phyloP scores from a whole-genome alignment of 2,797 vertebrate genomes.

The Cynodonichthys magdalenae region DNA sequence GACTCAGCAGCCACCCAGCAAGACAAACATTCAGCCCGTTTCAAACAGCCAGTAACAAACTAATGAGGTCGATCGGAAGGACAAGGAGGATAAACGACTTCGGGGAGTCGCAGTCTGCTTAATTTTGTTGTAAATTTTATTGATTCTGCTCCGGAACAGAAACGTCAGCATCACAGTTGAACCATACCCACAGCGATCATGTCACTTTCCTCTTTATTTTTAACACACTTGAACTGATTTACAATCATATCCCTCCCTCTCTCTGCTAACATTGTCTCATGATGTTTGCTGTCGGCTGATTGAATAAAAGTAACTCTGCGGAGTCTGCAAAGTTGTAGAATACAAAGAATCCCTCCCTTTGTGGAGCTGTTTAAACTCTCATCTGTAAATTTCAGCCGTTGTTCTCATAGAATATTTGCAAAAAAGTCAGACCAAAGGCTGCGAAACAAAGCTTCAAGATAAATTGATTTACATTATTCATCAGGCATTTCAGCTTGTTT shows the following conservation, averaged over 20 bases:
- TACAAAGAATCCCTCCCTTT: too few species aligned
- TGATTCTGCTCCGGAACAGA: slow-evolving; percentile 4
- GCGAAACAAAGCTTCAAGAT: too few species aligned
- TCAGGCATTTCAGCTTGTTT: too few species aligned
- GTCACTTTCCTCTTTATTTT: background rate
- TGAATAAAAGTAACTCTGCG: too few species aligned
- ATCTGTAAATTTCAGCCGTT: too few species aligned
- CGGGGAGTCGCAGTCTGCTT: background rate
- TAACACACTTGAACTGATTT: background rate
- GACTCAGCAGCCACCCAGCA: slow-evolving; percentile 31
- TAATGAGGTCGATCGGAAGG: slow-evolving; percentile 36
- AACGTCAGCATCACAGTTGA: background rate
- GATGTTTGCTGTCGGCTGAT: too few species aligned
- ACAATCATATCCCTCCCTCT: background rate
- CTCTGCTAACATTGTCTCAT: background rate
- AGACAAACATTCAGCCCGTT: slow-evolving; percentile 24
- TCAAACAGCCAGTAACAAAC: slow-evolving; percentile 30
- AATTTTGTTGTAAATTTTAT: slow-evolving; percentile 13
- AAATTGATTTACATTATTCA: too few species aligned
- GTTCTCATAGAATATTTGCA: too few species aligned
- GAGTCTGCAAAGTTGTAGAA: too few species aligned
- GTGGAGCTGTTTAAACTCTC: too few species aligned
- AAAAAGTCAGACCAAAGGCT: too few species aligned
- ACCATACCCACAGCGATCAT: background rate
- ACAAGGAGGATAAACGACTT: slow-evolving; percentile 20